These are phyloP conservation scores for Xylocopa sonorina DNA, from an alignment of 1,140 invertebrate species.

Conservation along the genomic window DNA sequence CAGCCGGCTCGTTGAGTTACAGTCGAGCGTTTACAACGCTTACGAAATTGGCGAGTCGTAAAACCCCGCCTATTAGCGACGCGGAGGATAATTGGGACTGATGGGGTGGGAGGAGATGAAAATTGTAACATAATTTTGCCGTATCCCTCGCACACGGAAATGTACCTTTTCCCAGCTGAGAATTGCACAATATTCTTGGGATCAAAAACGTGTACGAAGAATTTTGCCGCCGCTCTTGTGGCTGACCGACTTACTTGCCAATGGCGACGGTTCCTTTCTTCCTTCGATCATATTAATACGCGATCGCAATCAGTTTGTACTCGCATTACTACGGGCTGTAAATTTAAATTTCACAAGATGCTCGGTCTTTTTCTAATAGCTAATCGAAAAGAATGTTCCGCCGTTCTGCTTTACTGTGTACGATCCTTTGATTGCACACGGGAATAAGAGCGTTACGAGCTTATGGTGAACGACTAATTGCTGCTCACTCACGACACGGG, in stretches of 20 bases:
- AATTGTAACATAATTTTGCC: conserved; percentile 36
- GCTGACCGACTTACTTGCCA: conserved; percentile 5
- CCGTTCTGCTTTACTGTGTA: no score
- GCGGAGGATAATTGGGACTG: conserved; percentile 53
- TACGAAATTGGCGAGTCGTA: conserved; percentile 63
- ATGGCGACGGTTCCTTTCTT: neutral
- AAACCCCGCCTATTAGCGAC: conserved; percentile 54
- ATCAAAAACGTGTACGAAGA: neutral
- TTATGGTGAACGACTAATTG: neutral
- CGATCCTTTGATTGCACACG: no score
- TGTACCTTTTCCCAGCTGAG: neutral
- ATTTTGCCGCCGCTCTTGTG: no score
- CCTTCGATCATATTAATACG: neutral
- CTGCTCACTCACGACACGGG: neutral
- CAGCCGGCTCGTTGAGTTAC: conserved; percentile 33
- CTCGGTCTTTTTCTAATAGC: no score
- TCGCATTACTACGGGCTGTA: no score
- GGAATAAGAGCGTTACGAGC: neutral
- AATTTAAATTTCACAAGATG: conserved; percentile 13
- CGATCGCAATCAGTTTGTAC: neutral
- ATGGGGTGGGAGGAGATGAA: conserved; percentile 46
- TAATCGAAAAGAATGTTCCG: no score
- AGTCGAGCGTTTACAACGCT: conserved; percentile 30
- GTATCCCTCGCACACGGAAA: neutral
- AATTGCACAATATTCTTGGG: neutral